Conservation (phyloP, 2,797 vertebrate species). For the Gadopsis bispinosus region DNA sequence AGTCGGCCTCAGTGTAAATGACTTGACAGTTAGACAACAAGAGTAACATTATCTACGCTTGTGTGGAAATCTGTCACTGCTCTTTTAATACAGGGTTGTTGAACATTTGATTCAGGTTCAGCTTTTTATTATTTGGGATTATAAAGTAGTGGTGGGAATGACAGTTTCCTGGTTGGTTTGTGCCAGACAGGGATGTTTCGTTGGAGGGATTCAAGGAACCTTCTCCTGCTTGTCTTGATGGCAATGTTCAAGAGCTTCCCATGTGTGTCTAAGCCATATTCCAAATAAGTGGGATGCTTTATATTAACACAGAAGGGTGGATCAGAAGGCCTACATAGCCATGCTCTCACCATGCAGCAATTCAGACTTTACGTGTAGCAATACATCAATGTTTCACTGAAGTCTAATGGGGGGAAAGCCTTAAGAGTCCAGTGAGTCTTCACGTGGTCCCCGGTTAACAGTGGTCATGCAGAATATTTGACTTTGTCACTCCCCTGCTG, state of each 20-base stretch:
- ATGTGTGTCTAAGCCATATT: constrained; percentile 49
- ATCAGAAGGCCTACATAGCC: constrained; percentile 58
- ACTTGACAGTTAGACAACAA: neutral
- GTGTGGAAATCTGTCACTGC: neutral
- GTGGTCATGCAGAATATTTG: constrained; percentile 37
- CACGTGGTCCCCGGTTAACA: constrained; percentile 22
- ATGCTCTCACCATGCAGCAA: constrained; percentile 57
- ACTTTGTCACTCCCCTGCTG: constrained; percentile 55
- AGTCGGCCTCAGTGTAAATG: neutral
- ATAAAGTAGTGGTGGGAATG: constrained; percentile 60
- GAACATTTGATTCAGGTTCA: constrained; percentile 48
- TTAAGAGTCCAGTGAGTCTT: constrained; percentile 46
- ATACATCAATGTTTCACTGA: constrained; percentile 43
- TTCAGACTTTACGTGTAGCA: constrained; percentile 50
- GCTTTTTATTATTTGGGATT: constrained; percentile 59
- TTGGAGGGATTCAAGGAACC: constrained; percentile 58
- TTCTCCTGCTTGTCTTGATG: constrained; percentile 55
- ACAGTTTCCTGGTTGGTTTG: constrained; percentile 59
- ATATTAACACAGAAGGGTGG: constrained; percentile 59
- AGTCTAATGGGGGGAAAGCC: constrained; percentile 15
- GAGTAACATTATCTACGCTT: constrained; percentile 20
- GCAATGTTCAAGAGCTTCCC: constrained; percentile 51
- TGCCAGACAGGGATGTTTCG: constrained; percentile 72
- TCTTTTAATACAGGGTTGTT: constrained; percentile 12
- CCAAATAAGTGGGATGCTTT: constrained; percentile 59